Conservation (phyloP, 2,113 vertebrate species). For the Lagopus leucura region DNA sequence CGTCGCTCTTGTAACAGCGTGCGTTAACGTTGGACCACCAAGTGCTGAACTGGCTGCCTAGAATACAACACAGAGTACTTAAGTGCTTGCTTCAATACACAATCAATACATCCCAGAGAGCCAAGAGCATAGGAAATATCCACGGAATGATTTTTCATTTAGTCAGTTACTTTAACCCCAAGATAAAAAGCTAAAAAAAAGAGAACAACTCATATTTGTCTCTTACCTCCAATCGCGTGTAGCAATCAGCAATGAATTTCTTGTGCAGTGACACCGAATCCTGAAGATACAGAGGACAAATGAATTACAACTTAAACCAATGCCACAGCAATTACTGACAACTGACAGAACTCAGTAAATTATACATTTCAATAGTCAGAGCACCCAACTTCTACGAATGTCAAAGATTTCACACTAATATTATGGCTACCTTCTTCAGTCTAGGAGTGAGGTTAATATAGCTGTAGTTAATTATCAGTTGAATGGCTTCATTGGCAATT, state of each 20-base stretch:
- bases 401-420: background rate
- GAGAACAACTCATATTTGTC: background rate
- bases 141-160: background rate
- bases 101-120: background rate
- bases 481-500: constrained; percentile 98
- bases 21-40: constrained; percentile 94
- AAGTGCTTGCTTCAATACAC: background rate
- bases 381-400: background rate
- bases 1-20: constrained; percentile 97
- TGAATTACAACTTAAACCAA: background rate
- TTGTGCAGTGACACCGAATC: constrained; percentile 98
- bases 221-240: constrained; percentile 94
- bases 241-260: constrained; percentile 99
- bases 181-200: background rate
- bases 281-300: constrained; percentile 69
- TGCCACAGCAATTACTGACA: background rate
- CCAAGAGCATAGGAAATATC: background rate
- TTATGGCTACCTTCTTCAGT: constrained; percentile 89
- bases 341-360: background rate
- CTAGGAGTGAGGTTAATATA: constrained; percentile 98
- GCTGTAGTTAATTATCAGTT: constrained; percentile 97
- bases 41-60: constrained; percentile 96
- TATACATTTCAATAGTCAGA: background rate
- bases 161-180: background rate
- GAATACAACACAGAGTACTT: background rate